Evolutionary conservation across 2,113 vertebrate genomes (phyloP).

Genomic region (Dascyllus trimaculatus): DNA sequence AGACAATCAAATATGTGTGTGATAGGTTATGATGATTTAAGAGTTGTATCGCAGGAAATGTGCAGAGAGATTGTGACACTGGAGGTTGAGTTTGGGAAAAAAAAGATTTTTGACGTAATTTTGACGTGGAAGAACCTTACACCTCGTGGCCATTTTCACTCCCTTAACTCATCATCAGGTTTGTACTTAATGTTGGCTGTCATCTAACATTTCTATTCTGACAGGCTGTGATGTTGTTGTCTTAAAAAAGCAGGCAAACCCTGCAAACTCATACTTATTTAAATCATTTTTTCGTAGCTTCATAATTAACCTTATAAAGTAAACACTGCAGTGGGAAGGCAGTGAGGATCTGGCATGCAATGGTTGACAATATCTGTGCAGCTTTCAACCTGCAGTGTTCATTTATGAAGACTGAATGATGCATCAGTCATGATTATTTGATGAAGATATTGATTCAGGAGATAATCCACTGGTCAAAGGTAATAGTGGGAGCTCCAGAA

Average conservation of each 20-base stretch:
- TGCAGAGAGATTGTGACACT: slow-evolving; percentile 41
- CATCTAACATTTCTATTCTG: slow-evolving; percentile 36
- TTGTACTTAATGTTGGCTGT: slow-evolving; percentile 34
- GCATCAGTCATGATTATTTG: slow-evolving; percentile 6
- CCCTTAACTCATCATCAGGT: slow-evolving; percentile 12
- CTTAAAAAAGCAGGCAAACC: slow-evolving; percentile 13
- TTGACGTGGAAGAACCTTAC: slow-evolving; percentile 46
- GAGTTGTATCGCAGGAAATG: slow-evolving; percentile 39
- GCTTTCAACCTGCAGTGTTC: slow-evolving; percentile 22
- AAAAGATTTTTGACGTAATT: slow-evolving; percentile 16
- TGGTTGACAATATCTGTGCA: not conserved
- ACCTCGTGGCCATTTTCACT: slow-evolving; percentile 14
- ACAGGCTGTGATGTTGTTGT: slow-evolving; percentile 31
- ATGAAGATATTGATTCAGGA: slow-evolving; percentile 15
- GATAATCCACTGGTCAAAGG: slow-evolving; percentile 27
- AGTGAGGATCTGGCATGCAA: not conserved
- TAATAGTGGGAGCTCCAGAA: slow-evolving; percentile 13
- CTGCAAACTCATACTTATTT: slow-evolving; percentile 14
- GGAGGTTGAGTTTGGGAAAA: slow-evolving; percentile 34
- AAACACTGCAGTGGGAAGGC: not conserved
- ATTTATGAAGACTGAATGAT: slow-evolving; percentile 1
- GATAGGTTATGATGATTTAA: slow-evolving; percentile 59
- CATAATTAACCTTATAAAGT: not conserved
- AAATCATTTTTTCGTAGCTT: slow-evolving; percentile 3
- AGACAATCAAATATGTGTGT: slow-evolving; percentile 83